Conservation (phyloP, 2,888 invertebrate species). For the Dichetophora obliterata region DNA sequence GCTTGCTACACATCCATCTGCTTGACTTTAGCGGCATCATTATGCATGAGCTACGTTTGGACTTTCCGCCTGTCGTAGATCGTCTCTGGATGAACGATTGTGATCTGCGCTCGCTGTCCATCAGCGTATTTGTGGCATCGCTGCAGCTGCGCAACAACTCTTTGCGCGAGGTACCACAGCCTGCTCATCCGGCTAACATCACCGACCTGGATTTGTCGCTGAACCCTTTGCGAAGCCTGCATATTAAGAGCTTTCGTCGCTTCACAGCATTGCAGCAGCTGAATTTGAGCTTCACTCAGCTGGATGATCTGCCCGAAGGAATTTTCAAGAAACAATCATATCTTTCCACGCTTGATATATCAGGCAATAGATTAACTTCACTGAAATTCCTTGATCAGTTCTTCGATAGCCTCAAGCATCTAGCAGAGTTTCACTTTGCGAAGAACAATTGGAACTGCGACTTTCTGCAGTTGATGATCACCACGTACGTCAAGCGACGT, state of each 20-base stretch:
- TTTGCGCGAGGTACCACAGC: conserved; percentile 62
- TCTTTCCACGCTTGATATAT: conserved; percentile 62
- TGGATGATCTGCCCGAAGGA: conserved; percentile 63
- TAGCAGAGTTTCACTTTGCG: conserved; percentile 67
- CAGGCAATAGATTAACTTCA: conserved; percentile 61
- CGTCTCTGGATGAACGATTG: conserved; percentile 59
- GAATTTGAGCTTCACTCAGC: conserved; percentile 61
- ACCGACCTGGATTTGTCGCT: conserved; percentile 61
- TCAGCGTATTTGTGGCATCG: conserved; percentile 60
- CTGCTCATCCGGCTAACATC: conserved; percentile 62
- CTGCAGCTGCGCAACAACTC: conserved; percentile 65
- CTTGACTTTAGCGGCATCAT: conserved; percentile 65
- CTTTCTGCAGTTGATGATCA: conserved; percentile 65
- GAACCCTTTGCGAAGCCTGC: conserved; percentile 63
- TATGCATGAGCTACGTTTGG: conserved; percentile 61
- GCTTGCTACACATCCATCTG: conserved; percentile 56
- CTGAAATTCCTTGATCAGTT: conserved; percentile 61
- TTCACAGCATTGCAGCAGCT: conserved; percentile 59
- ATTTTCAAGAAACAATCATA: conserved; percentile 64
- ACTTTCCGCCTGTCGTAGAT: conserved; percentile 58
- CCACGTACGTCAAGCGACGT: conserved; percentile 63
- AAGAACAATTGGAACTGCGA: conserved; percentile 68
- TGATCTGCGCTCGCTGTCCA: conserved; percentile 61
- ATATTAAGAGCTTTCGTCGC: conserved; percentile 62
- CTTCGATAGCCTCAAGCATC: conserved; percentile 62